A percentile compares a stretch with the other conserved stretches of the same genome.
These are phyloP conservation scores for Nasonovia ribisnigri DNA, from an alignment of 2,888 invertebrate genomes.

Conservation along the genomic window DNA sequence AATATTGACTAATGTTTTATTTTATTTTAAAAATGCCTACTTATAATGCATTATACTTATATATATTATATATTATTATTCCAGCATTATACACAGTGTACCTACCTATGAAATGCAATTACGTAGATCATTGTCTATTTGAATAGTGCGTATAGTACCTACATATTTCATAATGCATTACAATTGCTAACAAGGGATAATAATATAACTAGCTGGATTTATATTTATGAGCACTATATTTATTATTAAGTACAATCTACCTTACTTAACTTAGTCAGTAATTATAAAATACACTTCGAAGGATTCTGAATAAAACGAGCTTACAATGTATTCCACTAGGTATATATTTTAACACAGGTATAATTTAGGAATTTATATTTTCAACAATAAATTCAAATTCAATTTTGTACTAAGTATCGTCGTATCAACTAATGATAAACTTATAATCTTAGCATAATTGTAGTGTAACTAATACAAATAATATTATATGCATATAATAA, in stretches of 20 bases:
- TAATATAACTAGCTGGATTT: too few species aligned
- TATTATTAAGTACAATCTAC: background rate
- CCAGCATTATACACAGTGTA: too few species aligned
- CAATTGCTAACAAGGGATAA: too few species aligned
- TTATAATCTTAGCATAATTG: background rate
- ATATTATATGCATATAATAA: background rate
- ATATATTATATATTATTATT: too few species aligned
- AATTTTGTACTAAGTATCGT: background rate
- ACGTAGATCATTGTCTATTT: too few species aligned
- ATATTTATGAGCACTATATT: too few species aligned
- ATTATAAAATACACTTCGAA: background rate
- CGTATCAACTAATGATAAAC: background rate
- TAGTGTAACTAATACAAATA: background rate
- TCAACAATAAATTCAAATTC: background rate
- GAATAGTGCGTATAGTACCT: too few species aligned
- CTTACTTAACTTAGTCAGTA: background rate
- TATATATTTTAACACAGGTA: background rate
- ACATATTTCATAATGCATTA: too few species aligned
- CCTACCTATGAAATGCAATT: too few species aligned
- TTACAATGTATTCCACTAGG: too few species aligned
- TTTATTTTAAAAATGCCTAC: background rate
- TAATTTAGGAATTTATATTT: background rate
- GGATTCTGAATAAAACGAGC: background rate
- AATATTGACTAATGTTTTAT: background rate
- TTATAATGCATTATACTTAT: too few species aligned